These are phyloP conservation scores for Pterocles orientalis DNA, from an alignment of 2,113 vertebrate species.

Conservation along the genomic window DNA sequence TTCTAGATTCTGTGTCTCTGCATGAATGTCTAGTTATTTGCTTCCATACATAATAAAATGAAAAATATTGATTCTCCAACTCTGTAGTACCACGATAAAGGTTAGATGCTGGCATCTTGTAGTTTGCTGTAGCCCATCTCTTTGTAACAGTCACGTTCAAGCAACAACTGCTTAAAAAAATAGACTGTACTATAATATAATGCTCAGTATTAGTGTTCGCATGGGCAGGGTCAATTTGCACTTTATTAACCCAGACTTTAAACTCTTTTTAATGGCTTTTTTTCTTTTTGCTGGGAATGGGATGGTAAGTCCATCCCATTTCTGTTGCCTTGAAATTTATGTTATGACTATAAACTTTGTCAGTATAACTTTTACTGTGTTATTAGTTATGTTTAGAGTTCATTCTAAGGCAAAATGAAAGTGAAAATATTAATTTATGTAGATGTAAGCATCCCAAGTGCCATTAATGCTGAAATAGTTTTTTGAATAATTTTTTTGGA, in stretches of 20 bases:
- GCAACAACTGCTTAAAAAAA: slow-evolving; percentile 17
- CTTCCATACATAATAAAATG: slow-evolving; percentile 40
- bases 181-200: neutral
- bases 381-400: neutral
- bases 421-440: neutral
- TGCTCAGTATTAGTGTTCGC: neutral
- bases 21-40: neutral
- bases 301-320: too few species aligned
- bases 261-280: neutral
- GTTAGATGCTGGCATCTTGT: neutral
- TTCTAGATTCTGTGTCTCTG: neutral
- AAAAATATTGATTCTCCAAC: slow-evolving; percentile 66
- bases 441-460: rapidly evolving
- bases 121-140: neutral
- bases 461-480: neutral
- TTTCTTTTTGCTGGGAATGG: neutral
- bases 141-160: neutral
- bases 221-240: neutral
- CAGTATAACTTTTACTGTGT: neutral
- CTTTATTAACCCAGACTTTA: neutral
- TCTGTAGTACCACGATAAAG: neutral
- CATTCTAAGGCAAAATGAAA: neutral
- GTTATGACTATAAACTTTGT: neutral
- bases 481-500: neutral
- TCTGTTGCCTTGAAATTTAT: neutral